Evolutionary conservation across 1,140 invertebrate genomes (phyloP).

Genomic region (Drosophila mayri): DNA sequence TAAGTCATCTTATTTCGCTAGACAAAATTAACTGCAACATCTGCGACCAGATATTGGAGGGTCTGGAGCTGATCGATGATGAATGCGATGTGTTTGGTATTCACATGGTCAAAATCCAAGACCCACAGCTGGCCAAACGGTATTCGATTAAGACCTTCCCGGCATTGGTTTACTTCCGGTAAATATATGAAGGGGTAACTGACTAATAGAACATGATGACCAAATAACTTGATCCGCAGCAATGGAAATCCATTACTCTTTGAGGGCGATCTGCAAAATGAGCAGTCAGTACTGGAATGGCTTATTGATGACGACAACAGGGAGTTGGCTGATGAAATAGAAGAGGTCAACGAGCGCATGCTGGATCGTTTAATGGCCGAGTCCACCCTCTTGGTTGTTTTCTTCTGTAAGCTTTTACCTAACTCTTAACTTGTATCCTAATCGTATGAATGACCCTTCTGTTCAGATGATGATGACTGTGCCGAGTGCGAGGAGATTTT

Average conservation of each 20-base stretch:
- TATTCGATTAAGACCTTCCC: slow-evolving; percentile 98
- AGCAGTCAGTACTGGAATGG: slow-evolving; percentile 96
- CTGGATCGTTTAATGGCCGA: slow-evolving; percentile 94
- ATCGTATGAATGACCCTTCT: not conserved
- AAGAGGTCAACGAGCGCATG: slow-evolving; percentile 96
- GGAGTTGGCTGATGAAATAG: slow-evolving; percentile 97
- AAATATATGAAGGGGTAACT: not conserved
- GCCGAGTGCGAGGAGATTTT: slow-evolving; percentile 95
- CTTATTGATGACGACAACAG: slow-evolving; percentile 97
- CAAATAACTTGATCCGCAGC: slow-evolving; percentile 31
- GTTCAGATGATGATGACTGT: slow-evolving; percentile 94
- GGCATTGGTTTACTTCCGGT: slow-evolving; percentile 94
- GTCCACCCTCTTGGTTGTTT: slow-evolving; percentile 95
- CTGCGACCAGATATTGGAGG: slow-evolving; percentile 95
- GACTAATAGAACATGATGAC: not conserved
- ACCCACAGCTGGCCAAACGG: slow-evolving; percentile 94
- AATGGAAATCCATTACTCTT: slow-evolving; percentile 97
- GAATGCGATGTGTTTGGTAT: slow-evolving; percentile 97
- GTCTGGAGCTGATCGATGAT: slow-evolving; percentile 95
- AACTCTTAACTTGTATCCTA: not conserved
- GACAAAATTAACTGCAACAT: slow-evolving; percentile 97
- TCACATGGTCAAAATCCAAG: slow-evolving; percentile 97
- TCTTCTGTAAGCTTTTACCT: slow-evolving; percentile 92
- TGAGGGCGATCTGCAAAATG: slow-evolving; percentile 96
- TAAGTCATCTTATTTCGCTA: slow-evolving; percentile 79